Evolutionary conservation across 2,888 invertebrate genomes (phyloP).

Genomic region (Parnassius glacialis): DNA sequence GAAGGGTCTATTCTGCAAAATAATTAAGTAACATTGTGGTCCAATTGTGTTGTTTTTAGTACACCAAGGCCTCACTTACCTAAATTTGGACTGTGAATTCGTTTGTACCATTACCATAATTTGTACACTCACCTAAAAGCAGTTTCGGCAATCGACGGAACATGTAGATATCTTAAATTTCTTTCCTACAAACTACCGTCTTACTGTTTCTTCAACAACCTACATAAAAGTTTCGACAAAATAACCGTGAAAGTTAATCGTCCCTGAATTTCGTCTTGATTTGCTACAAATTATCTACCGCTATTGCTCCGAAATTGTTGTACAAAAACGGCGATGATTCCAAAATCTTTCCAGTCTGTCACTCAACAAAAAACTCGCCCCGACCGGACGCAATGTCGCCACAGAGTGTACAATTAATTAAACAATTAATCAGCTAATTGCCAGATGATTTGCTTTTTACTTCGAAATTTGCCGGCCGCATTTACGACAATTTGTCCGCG

Average conservation of each 20-base stretch:
- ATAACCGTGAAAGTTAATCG: conserved; percentile 17
- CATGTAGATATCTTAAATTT: too few relatives aligned
- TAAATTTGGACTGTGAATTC: too few relatives aligned
- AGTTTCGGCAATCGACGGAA: too few relatives aligned
- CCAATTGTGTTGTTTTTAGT: too few relatives aligned
- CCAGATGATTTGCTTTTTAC: conserved; percentile 73
- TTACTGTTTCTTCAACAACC: too few relatives aligned
- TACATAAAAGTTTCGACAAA: background rate
- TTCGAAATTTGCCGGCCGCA: conserved; percentile 38
- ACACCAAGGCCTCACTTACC: too few relatives aligned
- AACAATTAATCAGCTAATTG: conserved; percentile 80
- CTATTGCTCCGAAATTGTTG: conserved; percentile 18
- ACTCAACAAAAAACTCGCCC: conserved; percentile 35
- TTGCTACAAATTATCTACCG: conserved; percentile 28
- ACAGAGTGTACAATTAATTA: conserved; percentile 73
- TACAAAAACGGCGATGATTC: conserved; percentile 16
- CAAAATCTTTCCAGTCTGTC: conserved; percentile 18
- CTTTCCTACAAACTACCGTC: too few relatives aligned
- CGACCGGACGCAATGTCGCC: conserved; percentile 47
- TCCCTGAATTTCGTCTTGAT: conserved; percentile 21
- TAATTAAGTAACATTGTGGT: too few relatives aligned
- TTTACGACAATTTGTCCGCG: conserved; percentile 65
- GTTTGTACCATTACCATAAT: too few relatives aligned
- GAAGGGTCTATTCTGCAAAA: too few relatives aligned
- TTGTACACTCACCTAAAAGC: too few relatives aligned